Base-by-base conservation (phyloP, 2,113 vertebrate species). In the Clupea harengus region DNA sequence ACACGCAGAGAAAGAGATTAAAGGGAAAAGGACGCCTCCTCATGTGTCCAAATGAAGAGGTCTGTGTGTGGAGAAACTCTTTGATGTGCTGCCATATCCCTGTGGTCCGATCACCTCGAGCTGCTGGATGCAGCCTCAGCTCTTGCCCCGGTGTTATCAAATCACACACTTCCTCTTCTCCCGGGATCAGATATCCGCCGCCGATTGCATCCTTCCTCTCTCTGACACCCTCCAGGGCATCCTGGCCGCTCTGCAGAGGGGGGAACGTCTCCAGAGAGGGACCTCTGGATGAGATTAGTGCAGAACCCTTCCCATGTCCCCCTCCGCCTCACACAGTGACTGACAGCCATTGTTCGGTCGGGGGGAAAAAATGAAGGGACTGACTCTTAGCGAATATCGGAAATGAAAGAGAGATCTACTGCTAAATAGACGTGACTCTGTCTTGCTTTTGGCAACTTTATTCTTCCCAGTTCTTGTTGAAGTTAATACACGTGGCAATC, bases 171-270 rank as follows among this genome's bases (percentile, higher is more conserved):
- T 49, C 39, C 11, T 44, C 25, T 50, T 45, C 47, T 87, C 46
- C 64, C 84, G 7, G 81, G 81, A 85, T 87, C 86, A 85, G 83
- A 87, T 87, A 82, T 46, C 46, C 49, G 22, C 39, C 86, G 2
- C 52, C 75, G 47, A 46, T 54, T 15, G 85, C 57, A 45, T 46
- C 39, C 32, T 49, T 85, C 25, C n/a, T 46, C 47, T 52, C 50
- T 15, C 11, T 4, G 52, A 67, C 83, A 85, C 11, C 32, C 64
- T 84, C 45, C 44, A 86, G 22, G 83, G 50, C 81, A 85, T 28
- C 85, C 64, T 84, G 54, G 84, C 57, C 84, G 28, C 45, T 50
- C 25, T 49, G 60, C n/a, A 17, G 32, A 81, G 57, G 52, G n/a
- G n/a, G 39, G 39, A 39, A 39, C 2, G 39, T 39, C 50, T 54